Evolutionary conservation across 1,140 invertebrate genomes (phyloP).

Genomic region (Chrysoperla carnea): DNA sequence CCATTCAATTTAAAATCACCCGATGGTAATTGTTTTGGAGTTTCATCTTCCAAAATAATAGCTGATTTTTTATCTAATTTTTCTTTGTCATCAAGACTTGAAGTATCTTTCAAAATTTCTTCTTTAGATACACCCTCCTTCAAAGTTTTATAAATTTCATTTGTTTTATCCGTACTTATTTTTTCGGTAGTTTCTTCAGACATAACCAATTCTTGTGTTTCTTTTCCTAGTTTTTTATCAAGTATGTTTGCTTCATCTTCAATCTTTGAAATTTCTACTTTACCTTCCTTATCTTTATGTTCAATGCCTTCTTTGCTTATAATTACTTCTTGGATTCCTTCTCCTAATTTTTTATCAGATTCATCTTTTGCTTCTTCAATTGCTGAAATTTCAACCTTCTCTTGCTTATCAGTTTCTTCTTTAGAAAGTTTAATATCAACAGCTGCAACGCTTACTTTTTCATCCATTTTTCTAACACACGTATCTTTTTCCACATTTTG

Average conservation of each 20-base stretch:
- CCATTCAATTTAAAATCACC: no score
- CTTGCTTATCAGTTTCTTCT: no score
- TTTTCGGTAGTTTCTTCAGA: not conserved
- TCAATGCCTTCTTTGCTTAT: not conserved
- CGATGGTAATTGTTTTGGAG: no score
- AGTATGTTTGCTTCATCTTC: not conserved
- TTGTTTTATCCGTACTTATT: not conserved
- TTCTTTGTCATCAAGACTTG: no score
- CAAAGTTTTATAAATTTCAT: not conserved
- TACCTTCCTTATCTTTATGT: not conserved
- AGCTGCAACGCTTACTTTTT: no score
- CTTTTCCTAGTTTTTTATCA: conserved; percentile 14
- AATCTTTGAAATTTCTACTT: not conserved
- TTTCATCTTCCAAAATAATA: no score
- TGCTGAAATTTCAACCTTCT: not conserved
- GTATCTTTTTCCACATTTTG: no score
- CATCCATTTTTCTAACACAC: no score
- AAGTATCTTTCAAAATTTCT: no score
- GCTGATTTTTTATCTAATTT: no score
- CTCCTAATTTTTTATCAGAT: not conserved
- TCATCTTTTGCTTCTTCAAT: not conserved
- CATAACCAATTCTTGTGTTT: conserved; percentile 13
- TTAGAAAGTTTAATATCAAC: no score
- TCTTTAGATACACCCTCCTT: no score
- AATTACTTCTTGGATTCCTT: not conserved